Percentiles rank a stretch among this genome's conserved stretches.
Evolutionary conservation across 2,888 invertebrate species (phyloP).

Genomic region (Trachelus troglodyta): DNA sequence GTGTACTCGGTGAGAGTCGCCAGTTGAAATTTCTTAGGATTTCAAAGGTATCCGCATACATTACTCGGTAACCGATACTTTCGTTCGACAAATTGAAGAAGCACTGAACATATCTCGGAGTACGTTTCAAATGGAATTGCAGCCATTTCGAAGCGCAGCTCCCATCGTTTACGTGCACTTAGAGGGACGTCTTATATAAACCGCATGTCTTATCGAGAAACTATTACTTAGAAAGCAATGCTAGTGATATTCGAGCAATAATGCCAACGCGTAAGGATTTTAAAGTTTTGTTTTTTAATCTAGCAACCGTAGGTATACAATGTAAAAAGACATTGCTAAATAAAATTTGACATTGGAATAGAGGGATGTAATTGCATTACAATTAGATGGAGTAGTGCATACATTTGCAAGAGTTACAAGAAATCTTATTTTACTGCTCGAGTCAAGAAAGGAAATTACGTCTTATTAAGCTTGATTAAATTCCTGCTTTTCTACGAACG

Average conservation of each 20-base stretch:
- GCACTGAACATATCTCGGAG: slow-evolving; percentile 21
- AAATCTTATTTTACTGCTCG: background rate
- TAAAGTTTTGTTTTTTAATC: background rate
- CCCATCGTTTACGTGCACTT: slow-evolving; percentile 17
- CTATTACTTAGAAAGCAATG: background rate
- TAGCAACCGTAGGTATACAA: background rate
- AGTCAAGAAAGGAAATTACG: background rate
- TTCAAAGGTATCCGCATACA: background rate
- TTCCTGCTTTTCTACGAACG: too few species aligned
- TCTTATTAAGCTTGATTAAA: background rate
- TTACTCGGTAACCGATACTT: background rate
- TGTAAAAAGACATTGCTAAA: background rate
- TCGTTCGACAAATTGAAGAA: slow-evolving; percentile 15
- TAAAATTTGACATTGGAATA: background rate
- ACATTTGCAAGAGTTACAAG: background rate
- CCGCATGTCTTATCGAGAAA: slow-evolving; percentile 14
- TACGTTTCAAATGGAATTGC: slow-evolving; percentile 3
- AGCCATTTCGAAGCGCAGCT: background rate
- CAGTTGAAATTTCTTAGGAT: background rate
- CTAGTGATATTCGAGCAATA: background rate
- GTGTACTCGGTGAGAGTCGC: background rate
- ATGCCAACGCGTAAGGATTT: background rate
- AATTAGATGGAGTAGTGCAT: background rate
- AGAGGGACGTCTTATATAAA: slow-evolving; percentile 17
- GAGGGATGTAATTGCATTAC: background rate